Base-by-base conservation (phyloP, 2,888 invertebrate species). In the Mesorhabditis spiculigera region DNA sequence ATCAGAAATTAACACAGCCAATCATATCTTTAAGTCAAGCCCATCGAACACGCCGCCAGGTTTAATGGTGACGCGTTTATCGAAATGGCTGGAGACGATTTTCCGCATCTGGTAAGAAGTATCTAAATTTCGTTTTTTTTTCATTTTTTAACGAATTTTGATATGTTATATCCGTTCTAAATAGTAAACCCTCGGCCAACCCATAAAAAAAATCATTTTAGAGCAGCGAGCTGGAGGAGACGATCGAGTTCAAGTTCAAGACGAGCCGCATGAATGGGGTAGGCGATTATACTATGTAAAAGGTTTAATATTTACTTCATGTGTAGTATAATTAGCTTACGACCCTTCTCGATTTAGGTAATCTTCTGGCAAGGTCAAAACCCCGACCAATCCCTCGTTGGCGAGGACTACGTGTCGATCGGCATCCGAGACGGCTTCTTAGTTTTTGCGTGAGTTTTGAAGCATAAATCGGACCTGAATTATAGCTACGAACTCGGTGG, bases 361-460 rank as follows among this genome's bases (percentile, higher is more conserved):
- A 89, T 97, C 4, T 89, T 95, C 78, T 96, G 94, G 92, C 93
- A 93, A 85, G 91, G 92, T 0, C 91, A 92, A 85, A 84, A 87
- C 8, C 90, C 90, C 3, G 89, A 89, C 10, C 89, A 89, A 69
- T 88, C 90, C 70, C 90, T 90, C 28, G 88, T 88, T 66, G 90
- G 90, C 13, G 90, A 90, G 81, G 93, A 93, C 87, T 93, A 91
- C 83, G 89, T 93, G 70, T 89, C 92, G 4, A 87, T 93, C 64
- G 91, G 91, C 73, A 85, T 89, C 8, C 90, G 90, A 41, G 90
- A 91, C 80, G 93, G 94, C 3, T 90, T 90, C 76, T 89, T 94
- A 42, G 92, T 92, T 77, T 90, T 85, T 73, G 84, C 86, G 86
- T 86, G 66, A 75, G 77, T 67, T 66, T 66, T 41, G 13, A 43